A percentile compares a stretch with the other conserved stretches of the same genome.
phyloP scores from a whole-genome alignment of 92 coral and sea anemone species.

The Anthopleura xanthogrammica region DNA sequence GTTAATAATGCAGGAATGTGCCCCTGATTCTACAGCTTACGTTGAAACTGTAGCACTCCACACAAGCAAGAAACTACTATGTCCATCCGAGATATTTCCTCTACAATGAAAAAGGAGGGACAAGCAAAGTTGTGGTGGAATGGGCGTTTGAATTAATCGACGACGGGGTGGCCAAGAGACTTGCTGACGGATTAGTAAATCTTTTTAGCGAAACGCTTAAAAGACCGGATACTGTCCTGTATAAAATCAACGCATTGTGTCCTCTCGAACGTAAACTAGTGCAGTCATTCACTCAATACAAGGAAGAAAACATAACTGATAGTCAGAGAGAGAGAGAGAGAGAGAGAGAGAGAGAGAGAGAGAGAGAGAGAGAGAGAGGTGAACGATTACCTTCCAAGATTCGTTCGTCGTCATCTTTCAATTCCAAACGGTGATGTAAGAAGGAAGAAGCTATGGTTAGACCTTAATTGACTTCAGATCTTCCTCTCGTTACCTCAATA shows the following conservation, averaged over 20 bases:
- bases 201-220: background rate
- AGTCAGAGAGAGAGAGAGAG: no score
- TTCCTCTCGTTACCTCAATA: no score
- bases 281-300: conserved; percentile 1
- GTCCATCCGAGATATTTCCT: background rate
- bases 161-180: conserved; percentile 10
- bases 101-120: background rate
- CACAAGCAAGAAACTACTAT: background rate
- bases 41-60: conserved; percentile 1
- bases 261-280: background rate
- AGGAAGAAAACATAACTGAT: background rate
- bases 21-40: conserved; percentile 1
- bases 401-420: no score
- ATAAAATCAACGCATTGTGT: background rate
- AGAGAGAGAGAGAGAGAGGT: no score
- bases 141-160: background rate
- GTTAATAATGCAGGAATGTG: conserved; percentile 7
- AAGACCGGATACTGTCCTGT: background rate
- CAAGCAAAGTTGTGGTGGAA: conserved; percentile 1
- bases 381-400: no score
- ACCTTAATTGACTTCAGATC: no score
- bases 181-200: conserved; percentile 1
- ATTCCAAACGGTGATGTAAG: no score
- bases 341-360: no score
- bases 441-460: no score